A percentile compares a stretch with the other conserved stretches of the same genome.
Evolutionary conservation across 2,797 vertebrate genomes (phyloP).

Genomic region (Trichosurus vulpecula): DNA sequence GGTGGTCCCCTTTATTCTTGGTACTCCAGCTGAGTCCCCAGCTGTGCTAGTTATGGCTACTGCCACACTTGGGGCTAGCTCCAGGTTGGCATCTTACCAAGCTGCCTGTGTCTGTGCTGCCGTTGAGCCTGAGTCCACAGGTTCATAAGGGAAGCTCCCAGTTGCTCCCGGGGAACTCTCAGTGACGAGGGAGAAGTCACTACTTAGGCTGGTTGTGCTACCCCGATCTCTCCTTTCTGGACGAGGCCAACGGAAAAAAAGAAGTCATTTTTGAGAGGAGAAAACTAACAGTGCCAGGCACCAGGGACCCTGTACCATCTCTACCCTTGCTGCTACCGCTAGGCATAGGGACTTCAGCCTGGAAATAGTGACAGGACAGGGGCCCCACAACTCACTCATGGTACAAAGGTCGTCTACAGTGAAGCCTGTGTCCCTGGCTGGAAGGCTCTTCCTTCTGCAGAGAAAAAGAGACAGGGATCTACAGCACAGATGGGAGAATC

Average conservation of each 20-base stretch:
- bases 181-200: constrained; percentile 95
- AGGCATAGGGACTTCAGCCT: not conserved
- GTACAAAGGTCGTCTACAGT: constrained; percentile 95
- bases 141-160: constrained; percentile 90
- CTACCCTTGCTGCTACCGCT: not conserved
- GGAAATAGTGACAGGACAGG: not conserved
- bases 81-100: constrained; percentile 83
- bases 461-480: constrained; percentile 41
- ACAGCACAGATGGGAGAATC: not conserved
- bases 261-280: not conserved
- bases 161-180: constrained; percentile 89
- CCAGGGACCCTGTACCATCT: not conserved
- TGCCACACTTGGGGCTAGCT: constrained; percentile 32
- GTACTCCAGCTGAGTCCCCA: constrained; percentile 46
- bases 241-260: constrained; percentile 46
- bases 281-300: not conserved
- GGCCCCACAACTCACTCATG: constrained; percentile 88
- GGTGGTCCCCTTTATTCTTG: constrained; percentile 58
- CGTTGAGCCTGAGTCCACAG: constrained; percentile 88
- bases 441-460: constrained; percentile 94
- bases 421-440: constrained; percentile 90
- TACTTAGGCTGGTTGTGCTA: constrained; percentile 96
- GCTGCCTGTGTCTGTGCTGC: constrained; percentile 88
- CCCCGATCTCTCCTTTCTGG: constrained; percentile 93
- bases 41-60: constrained; percentile 39